phyloP scores from a whole-genome alignment of 2,113 vertebrate species.

The Hepsetus odoe region DNA sequence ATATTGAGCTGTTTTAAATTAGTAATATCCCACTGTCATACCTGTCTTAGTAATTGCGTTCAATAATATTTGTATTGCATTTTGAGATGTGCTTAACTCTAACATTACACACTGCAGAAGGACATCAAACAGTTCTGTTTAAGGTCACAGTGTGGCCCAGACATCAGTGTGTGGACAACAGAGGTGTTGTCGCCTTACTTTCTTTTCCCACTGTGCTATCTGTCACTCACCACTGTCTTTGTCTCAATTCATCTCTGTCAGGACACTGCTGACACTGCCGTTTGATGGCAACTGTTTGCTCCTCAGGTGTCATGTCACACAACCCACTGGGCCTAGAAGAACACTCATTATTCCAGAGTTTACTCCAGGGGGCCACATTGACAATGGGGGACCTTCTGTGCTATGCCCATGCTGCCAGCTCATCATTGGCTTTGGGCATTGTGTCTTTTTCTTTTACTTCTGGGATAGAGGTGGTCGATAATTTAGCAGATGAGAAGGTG shows the following conservation, averaged over 20 bases:
- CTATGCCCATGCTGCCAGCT: constrained; percentile 26
- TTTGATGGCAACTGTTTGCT: constrained; percentile 53
- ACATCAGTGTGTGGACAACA: constrained; percentile 56
- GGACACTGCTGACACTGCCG: constrained; percentile 61
- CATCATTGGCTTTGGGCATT: too few relatives aligned
- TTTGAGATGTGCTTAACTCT: constrained; percentile 47
- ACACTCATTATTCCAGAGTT: constrained; percentile 48
- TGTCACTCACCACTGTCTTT: constrained; percentile 73
- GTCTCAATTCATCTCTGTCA: constrained; percentile 72
- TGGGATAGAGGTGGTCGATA: constrained; percentile 54
- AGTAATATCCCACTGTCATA: too few relatives aligned
- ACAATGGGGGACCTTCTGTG: constrained; percentile 43
- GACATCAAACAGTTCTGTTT: constrained; percentile 49
- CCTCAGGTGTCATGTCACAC: constrained; percentile 54
- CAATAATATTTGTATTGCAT: constrained; percentile 69
- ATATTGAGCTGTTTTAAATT: too few relatives aligned
- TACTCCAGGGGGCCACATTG: constrained; percentile 51
- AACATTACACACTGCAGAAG: not conserved
- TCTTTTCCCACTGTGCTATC: constrained; percentile 55
- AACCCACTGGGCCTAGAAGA: not conserved
- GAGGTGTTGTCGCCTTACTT: constrained; percentile 53
- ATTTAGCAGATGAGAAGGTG: constrained; percentile 48
- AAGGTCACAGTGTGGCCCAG: constrained; percentile 10
- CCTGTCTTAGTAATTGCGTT: constrained; percentile 48
- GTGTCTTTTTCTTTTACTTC: not conserved